phyloP scores from a whole-genome alignment of 2,797 vertebrate genomes.

The Threskiornis aethiopicus region DNA sequence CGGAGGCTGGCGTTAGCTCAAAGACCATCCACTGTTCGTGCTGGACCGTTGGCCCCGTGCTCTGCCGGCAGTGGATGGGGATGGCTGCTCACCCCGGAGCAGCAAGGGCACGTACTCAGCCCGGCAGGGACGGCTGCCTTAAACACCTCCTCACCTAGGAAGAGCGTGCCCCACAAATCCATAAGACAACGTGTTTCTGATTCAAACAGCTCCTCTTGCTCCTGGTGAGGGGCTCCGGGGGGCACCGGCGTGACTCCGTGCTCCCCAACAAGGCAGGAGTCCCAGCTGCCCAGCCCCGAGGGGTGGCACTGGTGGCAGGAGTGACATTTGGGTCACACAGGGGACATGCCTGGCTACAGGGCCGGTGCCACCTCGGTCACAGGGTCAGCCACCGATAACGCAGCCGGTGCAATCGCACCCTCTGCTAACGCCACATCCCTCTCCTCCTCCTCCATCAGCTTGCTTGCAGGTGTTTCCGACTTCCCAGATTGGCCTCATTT shows the following conservation, averaged over 20 bases:
- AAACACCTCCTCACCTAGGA: not conserved
- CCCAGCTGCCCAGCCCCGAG: not conserved
- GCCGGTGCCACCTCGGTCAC: accelerated
- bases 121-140: accelerated
- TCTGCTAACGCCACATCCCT: not conserved
- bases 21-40: accelerated
- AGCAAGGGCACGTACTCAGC: not conserved
- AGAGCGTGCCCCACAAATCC: accelerated
- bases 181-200: accelerated
- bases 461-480: not conserved
- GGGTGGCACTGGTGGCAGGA: not conserved
- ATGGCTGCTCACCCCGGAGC: accelerated
- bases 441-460: not conserved
- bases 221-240: not conserved
- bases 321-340: not conserved
- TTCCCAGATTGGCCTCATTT: not conserved
- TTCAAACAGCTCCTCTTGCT: not conserved
- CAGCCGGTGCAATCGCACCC: accelerated
- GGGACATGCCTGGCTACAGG: too few relatives aligned
- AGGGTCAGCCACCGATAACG: accelerated
- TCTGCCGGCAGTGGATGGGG: not conserved
- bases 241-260: not conserved
- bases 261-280: not conserved
- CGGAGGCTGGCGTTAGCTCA: not conserved
- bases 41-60: not conserved